Evolutionary conservation across 2,113 vertebrate species (phyloP), one percentile per base, ranked within the genome.

Genomic region (Xenus cinereus): DNA sequence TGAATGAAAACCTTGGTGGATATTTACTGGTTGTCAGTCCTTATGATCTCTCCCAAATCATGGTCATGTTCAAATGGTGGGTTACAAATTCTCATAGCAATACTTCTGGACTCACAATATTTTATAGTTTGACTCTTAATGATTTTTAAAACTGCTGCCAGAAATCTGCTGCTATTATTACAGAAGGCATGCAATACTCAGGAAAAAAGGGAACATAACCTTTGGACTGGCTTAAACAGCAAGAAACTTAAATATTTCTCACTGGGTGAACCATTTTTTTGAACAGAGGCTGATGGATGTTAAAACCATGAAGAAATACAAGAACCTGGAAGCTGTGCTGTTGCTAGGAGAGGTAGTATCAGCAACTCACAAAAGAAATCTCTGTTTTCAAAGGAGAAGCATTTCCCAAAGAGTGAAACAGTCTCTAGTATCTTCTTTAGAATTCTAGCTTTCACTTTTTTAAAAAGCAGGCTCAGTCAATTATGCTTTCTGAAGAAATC

Each of bases 151-250:
- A 56, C 27, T 84, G 20, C 64, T 80, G 48, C 48, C 57, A 63
- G 33, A 76, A 85, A 82, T 53, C 26, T 45, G 20, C 12, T 43
- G 12, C 24, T 64, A 1, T 41, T 86, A 79, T 79, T 67, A 76
- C 23, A 43, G 30, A 59, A 73, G 39, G 8, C 32, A 76, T 45
- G 27, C 46, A 88, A 16, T 43, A 60, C 16, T 86, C 18, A 6
- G 12, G 7, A 0, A 7, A 30, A 37, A 27, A 32, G 33, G 68
- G 4, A 2, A 54, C 18, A 22, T 51, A 37, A 51, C 6, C 24
- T 92, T 75, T 62, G 19, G 26, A 63, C 21, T 63, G 21, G 37
- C 81, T 78, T 77, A 81, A 92, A 76, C 30, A 74, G 21, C 20
- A 60, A 50, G 28, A 85, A 79, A n/a, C 7, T 7, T 45, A 69